Conservation (phyloP, 2,888 invertebrate genomes). For the Platycheirus albimanus region DNA sequence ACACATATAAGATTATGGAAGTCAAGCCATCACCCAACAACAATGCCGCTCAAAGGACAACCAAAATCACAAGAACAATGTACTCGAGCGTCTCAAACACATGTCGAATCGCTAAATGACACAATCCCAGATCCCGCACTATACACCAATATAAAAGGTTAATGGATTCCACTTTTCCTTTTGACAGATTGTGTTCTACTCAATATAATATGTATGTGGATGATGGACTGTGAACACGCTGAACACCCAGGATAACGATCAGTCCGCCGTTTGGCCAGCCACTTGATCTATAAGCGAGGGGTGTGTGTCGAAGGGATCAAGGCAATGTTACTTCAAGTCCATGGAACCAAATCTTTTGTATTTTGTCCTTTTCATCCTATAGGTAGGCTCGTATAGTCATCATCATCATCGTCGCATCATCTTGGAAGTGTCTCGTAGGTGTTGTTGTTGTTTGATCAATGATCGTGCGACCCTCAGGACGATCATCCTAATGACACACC, state of each 20-base stretch:
- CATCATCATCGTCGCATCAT: conserved; percentile 22
- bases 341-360: conserved; percentile 39
- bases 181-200: conserved; percentile 64
- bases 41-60: conserved; percentile 59
- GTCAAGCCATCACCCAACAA: conserved; percentile 47
- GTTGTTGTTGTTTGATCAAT: conserved; percentile 64
- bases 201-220: neutral
- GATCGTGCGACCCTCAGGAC: conserved; percentile 67
- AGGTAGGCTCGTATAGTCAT: no score
- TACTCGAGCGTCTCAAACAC: conserved; percentile 65
- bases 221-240: conserved; percentile 33
- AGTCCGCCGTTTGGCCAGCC: conserved; percentile 4
- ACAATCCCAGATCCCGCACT: conserved; percentile 41
- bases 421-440: conserved; percentile 41
- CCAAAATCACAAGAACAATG: conserved; percentile 51
- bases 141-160: conserved; percentile 60
- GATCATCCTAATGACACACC: conserved; percentile 69
- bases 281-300: conserved; percentile 51
- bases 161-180: conserved; percentile 71
- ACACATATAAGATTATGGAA: conserved; percentile 34
- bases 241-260: conserved; percentile 39
- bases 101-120: conserved; percentile 74
- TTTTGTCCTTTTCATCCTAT: no score
- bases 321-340: conserved; percentile 66
- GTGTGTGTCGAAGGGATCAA: conserved; percentile 50